Evolutionary conservation across 1,140 invertebrate species (phyloP).

Genomic region (Agrilus planipennis): DNA sequence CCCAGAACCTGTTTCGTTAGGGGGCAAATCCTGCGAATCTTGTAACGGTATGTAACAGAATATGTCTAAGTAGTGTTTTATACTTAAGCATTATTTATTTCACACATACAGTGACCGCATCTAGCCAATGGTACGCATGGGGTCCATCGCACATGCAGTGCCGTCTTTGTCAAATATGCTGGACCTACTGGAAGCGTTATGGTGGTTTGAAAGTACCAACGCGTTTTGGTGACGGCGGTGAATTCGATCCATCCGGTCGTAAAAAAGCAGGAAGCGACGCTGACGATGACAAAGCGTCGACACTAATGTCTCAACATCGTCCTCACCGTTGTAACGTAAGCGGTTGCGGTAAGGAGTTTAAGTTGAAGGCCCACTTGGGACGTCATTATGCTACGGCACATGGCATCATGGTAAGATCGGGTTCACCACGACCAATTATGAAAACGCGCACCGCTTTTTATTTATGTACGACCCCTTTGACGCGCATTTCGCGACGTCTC

Average conservation of each 20-base stretch:
- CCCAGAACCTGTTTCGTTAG: conserved; percentile 43
- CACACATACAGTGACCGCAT: conserved; percentile 48
- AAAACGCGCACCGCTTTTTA: conserved; percentile 95
- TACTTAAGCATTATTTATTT: conserved; percentile 4
- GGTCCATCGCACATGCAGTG: conserved; percentile 80
- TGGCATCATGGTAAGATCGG: conserved; percentile 54
- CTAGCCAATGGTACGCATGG: conserved; percentile 93
- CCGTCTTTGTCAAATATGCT: conserved; percentile 85
- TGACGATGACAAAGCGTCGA: conserved; percentile 37
- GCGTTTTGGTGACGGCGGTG: conserved; percentile 44
- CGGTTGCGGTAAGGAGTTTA: conserved; percentile 89
- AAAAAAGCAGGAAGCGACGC: conserved; percentile 40
- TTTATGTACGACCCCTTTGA: conserved; percentile 77
- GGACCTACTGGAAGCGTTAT: conserved; percentile 98
- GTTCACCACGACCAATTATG: conserved; percentile 84
- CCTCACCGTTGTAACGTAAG: conserved; percentile 80
- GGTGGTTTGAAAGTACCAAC: conserved; percentile 77
- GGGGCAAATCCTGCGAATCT: conserved; percentile 68
- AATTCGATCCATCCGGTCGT: conserved; percentile 41
- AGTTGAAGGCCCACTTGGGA: conserved; percentile 78
- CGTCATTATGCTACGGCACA: conserved; percentile 87
- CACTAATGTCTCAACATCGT: conserved; percentile 53
- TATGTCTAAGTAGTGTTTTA: neutral
- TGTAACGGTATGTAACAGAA: conserved; percentile 50
- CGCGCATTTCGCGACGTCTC: conserved; percentile 72